These are phyloP conservation scores for Colius striatus DNA, from an alignment of 2,113 vertebrate genomes.

Conservation along the genomic window DNA sequence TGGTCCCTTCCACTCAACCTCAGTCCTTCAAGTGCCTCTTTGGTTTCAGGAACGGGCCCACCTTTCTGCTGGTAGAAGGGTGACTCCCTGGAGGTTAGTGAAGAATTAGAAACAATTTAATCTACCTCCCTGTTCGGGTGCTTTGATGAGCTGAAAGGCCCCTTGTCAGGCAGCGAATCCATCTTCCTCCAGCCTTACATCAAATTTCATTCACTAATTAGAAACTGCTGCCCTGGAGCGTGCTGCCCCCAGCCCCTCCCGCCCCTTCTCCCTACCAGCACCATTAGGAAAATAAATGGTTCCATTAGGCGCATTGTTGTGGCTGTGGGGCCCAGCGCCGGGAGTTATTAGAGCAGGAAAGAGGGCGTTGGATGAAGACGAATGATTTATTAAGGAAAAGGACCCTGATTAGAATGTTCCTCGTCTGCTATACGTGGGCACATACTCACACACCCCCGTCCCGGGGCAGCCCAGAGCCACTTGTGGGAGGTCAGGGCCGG, in stretches of 20 bases:
- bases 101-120: slow-evolving; percentile 74
- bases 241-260: background rate
- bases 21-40: slow-evolving; percentile 36
- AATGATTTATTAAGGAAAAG: slow-evolving; percentile 71
- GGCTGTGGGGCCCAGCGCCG: slow-evolving; percentile 41
- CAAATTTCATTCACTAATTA: slow-evolving; percentile 77
- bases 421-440: rapidly evolving
- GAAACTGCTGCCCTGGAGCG: slow-evolving; percentile 65
- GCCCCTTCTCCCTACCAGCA: slow-evolving; percentile 48
- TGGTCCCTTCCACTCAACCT: background rate
- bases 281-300: slow-evolving; percentile 78
- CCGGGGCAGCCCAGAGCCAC: background rate
- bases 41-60: slow-evolving; percentile 18
- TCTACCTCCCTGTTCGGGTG: slow-evolving; percentile 54
- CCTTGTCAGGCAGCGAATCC: slow-evolving; percentile 69
- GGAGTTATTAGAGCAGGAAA: slow-evolving; percentile 66
- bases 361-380: slow-evolving; percentile 61
- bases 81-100: slow-evolving; percentile 69
- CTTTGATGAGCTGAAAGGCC: slow-evolving; percentile 71
- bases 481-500: rapidly evolving
- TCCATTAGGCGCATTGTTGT: slow-evolving; percentile 73
- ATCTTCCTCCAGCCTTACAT: slow-evolving; percentile 72
- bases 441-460: background rate
- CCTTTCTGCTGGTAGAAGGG: slow-evolving; percentile 36
- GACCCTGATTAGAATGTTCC: slow-evolving; percentile 60